Conservation (phyloP, 2,797 vertebrate species). For the Carapus acus region DNA sequence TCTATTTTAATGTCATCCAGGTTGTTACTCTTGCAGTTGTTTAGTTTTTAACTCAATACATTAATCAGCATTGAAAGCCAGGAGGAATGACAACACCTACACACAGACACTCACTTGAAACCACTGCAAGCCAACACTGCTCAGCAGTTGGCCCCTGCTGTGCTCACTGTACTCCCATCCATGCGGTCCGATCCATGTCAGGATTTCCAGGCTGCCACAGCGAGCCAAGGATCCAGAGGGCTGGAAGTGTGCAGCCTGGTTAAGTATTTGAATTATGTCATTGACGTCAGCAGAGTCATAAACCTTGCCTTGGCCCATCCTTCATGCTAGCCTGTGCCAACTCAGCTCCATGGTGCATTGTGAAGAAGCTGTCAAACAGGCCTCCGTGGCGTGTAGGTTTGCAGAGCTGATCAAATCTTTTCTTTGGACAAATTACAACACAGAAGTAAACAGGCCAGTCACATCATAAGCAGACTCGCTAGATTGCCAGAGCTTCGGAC, state of each 20-base stretch:
- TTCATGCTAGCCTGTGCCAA: slow-evolving; percentile 78
- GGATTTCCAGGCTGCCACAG: slow-evolving; percentile 57
- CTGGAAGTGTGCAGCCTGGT: slow-evolving; percentile 87
- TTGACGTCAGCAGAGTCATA: slow-evolving; percentile 99
- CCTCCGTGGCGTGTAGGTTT: slow-evolving; percentile 42
- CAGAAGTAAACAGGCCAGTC: slow-evolving; percentile 19
- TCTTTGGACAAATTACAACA: slow-evolving; percentile 60
- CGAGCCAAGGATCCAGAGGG: slow-evolving; percentile 68
- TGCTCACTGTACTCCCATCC: slow-evolving; percentile 26
- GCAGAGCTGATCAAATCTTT: slow-evolving; percentile 32
- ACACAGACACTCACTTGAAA: slow-evolving; percentile 3
- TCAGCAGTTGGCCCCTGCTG: slow-evolving; percentile 27
- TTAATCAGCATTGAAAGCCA: too few species aligned
- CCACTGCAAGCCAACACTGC: slow-evolving; percentile 23
- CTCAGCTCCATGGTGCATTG: slow-evolving; percentile 77
- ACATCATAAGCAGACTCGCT: slow-evolving; percentile 15
- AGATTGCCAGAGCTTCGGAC: slow-evolving; percentile 39
- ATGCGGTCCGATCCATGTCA: slow-evolving; percentile 52
- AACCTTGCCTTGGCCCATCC: slow-evolving; percentile 88
- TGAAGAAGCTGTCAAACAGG: slow-evolving; percentile 81
- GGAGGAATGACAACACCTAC: slow-evolving; percentile 6
- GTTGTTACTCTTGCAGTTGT: too few species aligned
- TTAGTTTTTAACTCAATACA: too few species aligned
- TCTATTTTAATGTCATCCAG: too few species aligned
- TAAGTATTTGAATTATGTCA: slow-evolving; percentile 99